A percentile compares a stretch with the other conserved stretches of the same genome.
Conservation (phyloP, 2,888 invertebrate genomes). For the Nymphalis polychloros region DNA sequence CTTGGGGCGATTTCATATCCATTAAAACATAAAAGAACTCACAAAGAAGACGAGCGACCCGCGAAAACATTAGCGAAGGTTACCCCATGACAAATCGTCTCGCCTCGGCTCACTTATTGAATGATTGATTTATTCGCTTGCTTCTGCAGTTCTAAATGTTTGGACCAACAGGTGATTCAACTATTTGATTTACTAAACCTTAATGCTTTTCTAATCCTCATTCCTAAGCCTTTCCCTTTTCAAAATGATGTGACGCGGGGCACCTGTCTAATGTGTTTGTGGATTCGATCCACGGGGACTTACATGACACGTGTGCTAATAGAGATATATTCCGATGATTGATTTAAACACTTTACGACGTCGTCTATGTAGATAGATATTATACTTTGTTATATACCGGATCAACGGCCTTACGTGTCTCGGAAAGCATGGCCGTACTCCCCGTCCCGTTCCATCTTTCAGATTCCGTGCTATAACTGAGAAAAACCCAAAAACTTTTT, state of each 20-base stretch:
- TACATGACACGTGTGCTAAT: conserved; percentile 44
- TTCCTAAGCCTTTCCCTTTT: conserved; percentile 71
- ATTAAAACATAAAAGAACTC: conserved; percentile 23
- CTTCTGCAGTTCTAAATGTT: conserved; percentile 41
- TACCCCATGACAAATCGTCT: conserved; percentile 66
- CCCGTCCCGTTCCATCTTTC: too few species aligned
- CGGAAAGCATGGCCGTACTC: too few species aligned
- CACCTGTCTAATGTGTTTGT: conserved; percentile 48
- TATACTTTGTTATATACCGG: too few species aligned
- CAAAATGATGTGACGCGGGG: conserved; percentile 69
- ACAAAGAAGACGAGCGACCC: conserved; percentile 34
- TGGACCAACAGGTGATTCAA: conserved; percentile 66
- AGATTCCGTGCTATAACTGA: too few species aligned
- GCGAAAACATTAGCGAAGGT: conserved; percentile 32
- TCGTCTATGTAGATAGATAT: too few species aligned
- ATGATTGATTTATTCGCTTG: conserved; percentile 74
- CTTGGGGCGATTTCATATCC: conserved; percentile 16
- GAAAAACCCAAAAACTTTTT: too few species aligned
- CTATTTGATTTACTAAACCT: conserved; percentile 75
- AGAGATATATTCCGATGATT: conserved; percentile 60
- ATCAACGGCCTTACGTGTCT: too few species aligned
- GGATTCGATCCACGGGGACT: conserved; percentile 56
- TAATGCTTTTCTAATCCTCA: conserved; percentile 68
- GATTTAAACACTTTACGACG: conserved; percentile 50
- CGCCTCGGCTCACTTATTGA: conserved; percentile 61